Percentiles rank a stretch among this genome's conserved stretches.
Evolutionary conservation across 2,888 invertebrate genomes (phyloP).

Genomic region (Xestia sexstrigata): DNA sequence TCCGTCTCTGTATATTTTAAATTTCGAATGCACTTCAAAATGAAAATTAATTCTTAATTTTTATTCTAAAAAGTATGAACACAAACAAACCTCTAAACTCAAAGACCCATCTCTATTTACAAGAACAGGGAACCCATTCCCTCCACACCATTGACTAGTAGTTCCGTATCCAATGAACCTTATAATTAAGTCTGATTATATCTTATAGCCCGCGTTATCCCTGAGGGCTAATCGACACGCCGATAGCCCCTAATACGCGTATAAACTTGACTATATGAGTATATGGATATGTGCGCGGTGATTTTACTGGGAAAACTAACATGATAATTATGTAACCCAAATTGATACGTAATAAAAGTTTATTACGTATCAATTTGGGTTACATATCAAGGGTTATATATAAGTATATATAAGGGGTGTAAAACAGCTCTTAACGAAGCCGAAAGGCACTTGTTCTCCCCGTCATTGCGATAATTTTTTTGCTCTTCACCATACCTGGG

Average conservation of each 20-base stretch:
- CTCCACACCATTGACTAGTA: slow-evolving; percentile 1
- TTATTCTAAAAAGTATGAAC: not conserved
- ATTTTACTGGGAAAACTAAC: slow-evolving; percentile 25
- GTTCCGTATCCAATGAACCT: slow-evolving; percentile 42
- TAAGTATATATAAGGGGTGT: too few species aligned
- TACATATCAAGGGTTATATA: too few species aligned
- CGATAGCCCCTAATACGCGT: slow-evolving; percentile 49
- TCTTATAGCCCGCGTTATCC: slow-evolving; percentile 51
- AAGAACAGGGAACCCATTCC: not conserved
- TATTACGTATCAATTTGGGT: too few species aligned
- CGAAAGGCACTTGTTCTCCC: too few species aligned
- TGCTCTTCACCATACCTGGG: too few species aligned
- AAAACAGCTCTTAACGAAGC: too few species aligned
- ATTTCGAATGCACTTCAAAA: not conserved
- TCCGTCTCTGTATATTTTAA: not conserved
- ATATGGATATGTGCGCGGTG: not conserved
- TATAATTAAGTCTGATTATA: slow-evolving; percentile 53
- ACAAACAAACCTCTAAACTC: not conserved
- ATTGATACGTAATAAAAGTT: too few species aligned
- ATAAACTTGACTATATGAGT: slow-evolving; percentile 7
- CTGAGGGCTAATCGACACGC: slow-evolving; percentile 61
- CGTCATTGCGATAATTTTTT: too few species aligned
- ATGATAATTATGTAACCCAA: too few species aligned
- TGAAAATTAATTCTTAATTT: not conserved
- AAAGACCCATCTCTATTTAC: not conserved